Evolutionary conservation across 2,888 invertebrate species (phyloP).

Genomic region (Phorcus lineatus): DNA sequence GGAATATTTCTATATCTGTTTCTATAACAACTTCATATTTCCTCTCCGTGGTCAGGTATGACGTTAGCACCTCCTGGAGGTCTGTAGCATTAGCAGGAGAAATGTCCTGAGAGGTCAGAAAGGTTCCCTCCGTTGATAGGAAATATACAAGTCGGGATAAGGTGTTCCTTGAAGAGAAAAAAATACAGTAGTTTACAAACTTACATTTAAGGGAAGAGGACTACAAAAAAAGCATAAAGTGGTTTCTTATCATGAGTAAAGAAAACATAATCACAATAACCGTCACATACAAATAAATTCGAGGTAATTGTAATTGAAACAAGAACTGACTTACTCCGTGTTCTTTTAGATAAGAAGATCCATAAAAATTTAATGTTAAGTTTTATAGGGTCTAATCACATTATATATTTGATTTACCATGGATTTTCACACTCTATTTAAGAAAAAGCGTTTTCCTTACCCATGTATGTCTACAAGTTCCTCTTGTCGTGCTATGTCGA

Average conservation of each 20-base stretch:
- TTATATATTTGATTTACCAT: too few relatives aligned
- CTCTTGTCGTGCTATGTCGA: neutral
- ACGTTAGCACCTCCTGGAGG: neutral
- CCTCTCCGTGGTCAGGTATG: neutral
- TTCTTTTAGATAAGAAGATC: too few relatives aligned
- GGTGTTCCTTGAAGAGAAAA: neutral
- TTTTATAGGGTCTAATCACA: too few relatives aligned
- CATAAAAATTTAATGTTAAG: too few relatives aligned
- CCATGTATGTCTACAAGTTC: neutral
- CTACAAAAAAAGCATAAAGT: too few relatives aligned
- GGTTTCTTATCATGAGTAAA: too few relatives aligned
- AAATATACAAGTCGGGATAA: neutral
- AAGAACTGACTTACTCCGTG: too few relatives aligned
- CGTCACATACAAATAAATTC: too few relatives aligned
- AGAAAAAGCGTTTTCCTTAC: neutral
- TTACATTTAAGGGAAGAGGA: too few relatives aligned
- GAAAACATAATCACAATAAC: too few relatives aligned
- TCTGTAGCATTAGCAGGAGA: neutral
- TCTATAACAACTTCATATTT: constrained; percentile 12
- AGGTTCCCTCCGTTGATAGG: neutral
- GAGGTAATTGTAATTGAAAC: too few relatives aligned
- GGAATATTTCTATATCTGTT: neutral
- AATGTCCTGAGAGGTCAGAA: neutral
- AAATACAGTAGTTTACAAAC: neutral
- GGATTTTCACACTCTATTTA: too few relatives aligned